Evolutionary conservation across 2,113 vertebrate genomes (phyloP), one percentile per base, ranked within the genome.

Genomic region (Xiphophorus maculatus): DNA sequence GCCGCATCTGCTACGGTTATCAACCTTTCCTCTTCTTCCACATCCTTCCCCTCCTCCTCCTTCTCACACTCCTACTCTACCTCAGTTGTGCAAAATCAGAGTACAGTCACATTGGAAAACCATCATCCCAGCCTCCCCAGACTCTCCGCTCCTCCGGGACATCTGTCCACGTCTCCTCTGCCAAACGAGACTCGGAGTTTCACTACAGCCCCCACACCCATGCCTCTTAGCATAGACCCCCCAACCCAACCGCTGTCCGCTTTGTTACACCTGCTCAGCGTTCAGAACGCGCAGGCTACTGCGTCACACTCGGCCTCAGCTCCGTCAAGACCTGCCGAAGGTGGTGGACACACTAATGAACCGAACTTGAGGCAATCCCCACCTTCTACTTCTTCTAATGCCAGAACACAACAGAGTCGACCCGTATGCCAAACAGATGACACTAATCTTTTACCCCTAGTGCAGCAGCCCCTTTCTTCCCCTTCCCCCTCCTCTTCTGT

Each of bases 201-300:
- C 87, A 93, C 90, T 85, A 90, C 91, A 80, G 76, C 85, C 42
- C 54, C 60, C 74, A 66, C 86, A 9, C 58, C 82, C 6, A 27
- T 73, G 48, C 69, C 90, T 54, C 86, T 90, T 15, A 71, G 79
- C 62, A 76, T 92, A 79, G 92, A 93, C 67, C 89, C 94, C 79
- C 91, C 93, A 4, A 94, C 91, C 3, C 94, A 95, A 86, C 94
- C 94, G 5, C 86, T 95, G 22, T 95, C 94, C 19, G 93, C 94
- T 66, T 80, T 95, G 60, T 84, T 95, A 42, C 94, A 94, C 86
- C 89, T 94, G 48, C 91, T 95, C 69, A 93, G 92, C 76, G 88
- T 93, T 32, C 92, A 93, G 81, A 93, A 90, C 33, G 90, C 90
- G 0, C 92, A 93, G 74, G 87, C 84, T 37, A 15, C 84, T 37